A percentile compares a stretch with the other conserved stretches of the same genome.
These are phyloP conservation scores for Aphrocallistes beatrix DNA, from an alignment of 37 sponge, comb jelly and placozoan genomes.

Conservation along the genomic window DNA sequence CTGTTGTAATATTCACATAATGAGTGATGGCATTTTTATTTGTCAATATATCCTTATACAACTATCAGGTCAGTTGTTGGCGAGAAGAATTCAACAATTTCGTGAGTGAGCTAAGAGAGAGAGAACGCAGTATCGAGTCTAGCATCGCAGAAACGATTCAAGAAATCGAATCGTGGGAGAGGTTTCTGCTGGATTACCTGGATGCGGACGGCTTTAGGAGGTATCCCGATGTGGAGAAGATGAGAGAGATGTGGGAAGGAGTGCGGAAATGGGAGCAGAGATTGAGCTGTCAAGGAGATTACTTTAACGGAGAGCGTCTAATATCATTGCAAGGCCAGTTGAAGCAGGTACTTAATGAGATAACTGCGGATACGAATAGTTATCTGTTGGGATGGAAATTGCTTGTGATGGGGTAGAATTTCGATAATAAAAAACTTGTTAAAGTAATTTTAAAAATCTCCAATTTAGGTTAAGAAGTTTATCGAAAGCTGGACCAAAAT, in stretches of 20 bases:
- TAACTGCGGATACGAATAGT: too few species aligned
- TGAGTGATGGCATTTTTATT: neutral
- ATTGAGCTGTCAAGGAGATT: slow-evolving; percentile 44
- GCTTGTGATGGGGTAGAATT: too few species aligned
- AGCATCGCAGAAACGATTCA: neutral
- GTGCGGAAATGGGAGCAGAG: slow-evolving; percentile 48
- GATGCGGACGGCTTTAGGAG: slow-evolving; percentile 24
- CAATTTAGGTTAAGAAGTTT: neutral
- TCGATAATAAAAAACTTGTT: neutral
- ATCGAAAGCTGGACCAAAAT: neutral
- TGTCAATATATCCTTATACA: neutral
- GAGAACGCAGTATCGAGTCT: neutral
- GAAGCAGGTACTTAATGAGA: slow-evolving; percentile 20
- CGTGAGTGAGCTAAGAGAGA: neutral
- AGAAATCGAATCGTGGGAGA: neutral
- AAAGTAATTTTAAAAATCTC: neutral
- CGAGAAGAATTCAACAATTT: neutral
- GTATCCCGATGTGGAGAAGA: neutral
- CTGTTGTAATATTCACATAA: too few species aligned
- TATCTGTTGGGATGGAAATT: too few species aligned
- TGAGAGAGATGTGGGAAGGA: slow-evolving; percentile 42
- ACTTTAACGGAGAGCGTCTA: slow-evolving; percentile 69
- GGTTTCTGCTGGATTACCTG: neutral
- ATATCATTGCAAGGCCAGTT: slow-evolving; percentile 51
- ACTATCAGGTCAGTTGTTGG: neutral